Evolutionary conservation across 1,140 invertebrate species (phyloP).

Genomic region (Hylyphantes graminicola): DNA sequence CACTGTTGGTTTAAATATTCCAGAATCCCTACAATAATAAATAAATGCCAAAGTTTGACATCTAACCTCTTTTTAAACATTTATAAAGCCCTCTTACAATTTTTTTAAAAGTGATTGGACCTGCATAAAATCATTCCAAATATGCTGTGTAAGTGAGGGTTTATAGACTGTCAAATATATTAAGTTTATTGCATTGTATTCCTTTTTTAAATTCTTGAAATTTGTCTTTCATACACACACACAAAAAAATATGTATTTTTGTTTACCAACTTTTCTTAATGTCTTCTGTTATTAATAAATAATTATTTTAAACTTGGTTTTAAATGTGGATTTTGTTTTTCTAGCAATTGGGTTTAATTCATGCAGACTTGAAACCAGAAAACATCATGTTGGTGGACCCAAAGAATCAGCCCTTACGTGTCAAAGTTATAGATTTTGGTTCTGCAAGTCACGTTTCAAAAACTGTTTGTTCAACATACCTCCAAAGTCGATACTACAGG

Average conservation of each 20-base stretch:
- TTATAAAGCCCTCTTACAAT: too few relatives aligned
- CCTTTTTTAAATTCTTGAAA: too few relatives aligned
- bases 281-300: not conserved
- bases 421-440: slow-evolving; percentile 95
- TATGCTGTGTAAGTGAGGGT: too few relatives aligned
- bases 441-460: slow-evolving; percentile 99
- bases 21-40: too few relatives aligned
- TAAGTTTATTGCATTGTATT: too few relatives aligned
- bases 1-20: too few relatives aligned
- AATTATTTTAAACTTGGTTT: not conserved
- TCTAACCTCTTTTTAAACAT: too few relatives aligned
- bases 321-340: slow-evolving; percentile 63
- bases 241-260: not conserved
- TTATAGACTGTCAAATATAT: too few relatives aligned
- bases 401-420: slow-evolving; percentile 91
- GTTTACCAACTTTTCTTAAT: not conserved
- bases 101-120: too few relatives aligned
- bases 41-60: too few relatives aligned
- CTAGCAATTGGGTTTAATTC: slow-evolving; percentile 97
- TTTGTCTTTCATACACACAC: not conserved
- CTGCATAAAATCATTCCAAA: too few relatives aligned
- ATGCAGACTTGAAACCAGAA: slow-evolving; percentile 99
- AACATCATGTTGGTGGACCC: slow-evolving; percentile 99
- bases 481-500: slow-evolving; percentile 98
- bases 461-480: slow-evolving; percentile 98